These are phyloP conservation scores for Bhutanitis thaidina DNA, from an alignment of 2,888 invertebrate species.

Conservation along the genomic window DNA sequence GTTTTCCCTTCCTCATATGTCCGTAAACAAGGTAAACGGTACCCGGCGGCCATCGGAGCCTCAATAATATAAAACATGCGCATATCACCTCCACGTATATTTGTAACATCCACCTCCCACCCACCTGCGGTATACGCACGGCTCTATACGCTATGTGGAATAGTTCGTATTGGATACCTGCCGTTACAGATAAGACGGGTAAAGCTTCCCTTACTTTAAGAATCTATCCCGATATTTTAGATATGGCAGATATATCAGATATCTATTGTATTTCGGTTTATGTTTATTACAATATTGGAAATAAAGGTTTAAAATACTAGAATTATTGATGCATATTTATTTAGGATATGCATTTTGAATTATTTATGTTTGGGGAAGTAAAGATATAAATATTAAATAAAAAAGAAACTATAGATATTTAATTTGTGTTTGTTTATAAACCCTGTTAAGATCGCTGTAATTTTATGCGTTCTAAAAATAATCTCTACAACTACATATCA, in stretches of 20 bases:
- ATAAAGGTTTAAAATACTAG: constrained; percentile 9
- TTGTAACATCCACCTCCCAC: constrained; percentile 41
- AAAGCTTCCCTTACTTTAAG: constrained; percentile 19
- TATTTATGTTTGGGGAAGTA: too few species aligned
- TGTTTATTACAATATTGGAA: constrained; percentile 18
- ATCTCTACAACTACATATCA: too few species aligned
- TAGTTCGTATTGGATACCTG: constrained; percentile 26
- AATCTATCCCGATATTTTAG: constrained; percentile 8
- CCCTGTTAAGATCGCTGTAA: too few species aligned
- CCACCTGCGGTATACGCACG: constrained; percentile 37
- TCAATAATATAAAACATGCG: constrained; percentile 76
- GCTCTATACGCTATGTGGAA: constrained; percentile 27
- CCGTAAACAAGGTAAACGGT: constrained; percentile 65
- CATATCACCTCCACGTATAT: constrained; percentile 53
- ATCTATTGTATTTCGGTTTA: constrained; percentile 5
- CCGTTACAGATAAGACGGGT: constrained; percentile 22
- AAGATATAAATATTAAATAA: too few species aligned
- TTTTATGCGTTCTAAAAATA: too few species aligned
- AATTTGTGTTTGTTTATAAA: too few species aligned
- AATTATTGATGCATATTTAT: too few species aligned
- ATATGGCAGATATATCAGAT: constrained; percentile 7
- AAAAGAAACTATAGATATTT: too few species aligned
- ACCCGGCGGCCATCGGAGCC: constrained; percentile 45
- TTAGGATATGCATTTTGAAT: too few species aligned
- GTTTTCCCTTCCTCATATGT: constrained; percentile 37